Evolutionary conservation across 2,113 vertebrate genomes (phyloP).

Genomic region (Psilopogon haemacephalus): DNA sequence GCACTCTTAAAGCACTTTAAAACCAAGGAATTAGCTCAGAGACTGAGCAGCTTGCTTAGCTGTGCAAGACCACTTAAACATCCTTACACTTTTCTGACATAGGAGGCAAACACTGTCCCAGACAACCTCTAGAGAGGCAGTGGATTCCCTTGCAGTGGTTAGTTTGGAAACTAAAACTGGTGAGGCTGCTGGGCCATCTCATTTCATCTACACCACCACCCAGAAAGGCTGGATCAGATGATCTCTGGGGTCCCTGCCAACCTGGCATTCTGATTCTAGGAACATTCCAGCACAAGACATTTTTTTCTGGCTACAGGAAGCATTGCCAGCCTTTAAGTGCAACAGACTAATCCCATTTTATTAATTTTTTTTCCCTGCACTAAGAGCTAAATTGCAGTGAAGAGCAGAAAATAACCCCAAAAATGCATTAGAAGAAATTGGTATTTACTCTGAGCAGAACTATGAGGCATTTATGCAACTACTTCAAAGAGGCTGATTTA

Average conservation of each 20-base stretch:
- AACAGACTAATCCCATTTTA: neutral
- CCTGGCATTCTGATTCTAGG: too few species aligned
- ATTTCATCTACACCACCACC: too few species aligned
- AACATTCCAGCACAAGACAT: neutral
- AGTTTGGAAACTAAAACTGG: too few species aligned
- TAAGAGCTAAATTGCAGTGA: neutral
- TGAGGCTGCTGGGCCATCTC: too few species aligned
- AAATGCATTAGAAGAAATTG: neutral
- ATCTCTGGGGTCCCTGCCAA: too few species aligned
- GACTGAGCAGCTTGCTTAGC: neutral
- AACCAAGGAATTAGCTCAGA: neutral
- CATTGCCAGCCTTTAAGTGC: neutral
- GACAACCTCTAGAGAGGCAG: too few species aligned
- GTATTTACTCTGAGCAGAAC: neutral
- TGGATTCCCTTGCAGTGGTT: too few species aligned
- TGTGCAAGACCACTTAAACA: neutral
- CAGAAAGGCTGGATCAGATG: too few species aligned
- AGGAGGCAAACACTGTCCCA: neutral
- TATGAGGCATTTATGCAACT: neutral
- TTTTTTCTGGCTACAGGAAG: neutral
- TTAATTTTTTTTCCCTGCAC: too few species aligned
- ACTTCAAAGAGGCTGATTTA: neutral
- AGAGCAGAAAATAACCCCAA: neutral
- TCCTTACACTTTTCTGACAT: neutral
- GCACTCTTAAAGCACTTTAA: neutral